Conservation (phyloP, 1,140 invertebrate species). For the Achroia grisella region DNA sequence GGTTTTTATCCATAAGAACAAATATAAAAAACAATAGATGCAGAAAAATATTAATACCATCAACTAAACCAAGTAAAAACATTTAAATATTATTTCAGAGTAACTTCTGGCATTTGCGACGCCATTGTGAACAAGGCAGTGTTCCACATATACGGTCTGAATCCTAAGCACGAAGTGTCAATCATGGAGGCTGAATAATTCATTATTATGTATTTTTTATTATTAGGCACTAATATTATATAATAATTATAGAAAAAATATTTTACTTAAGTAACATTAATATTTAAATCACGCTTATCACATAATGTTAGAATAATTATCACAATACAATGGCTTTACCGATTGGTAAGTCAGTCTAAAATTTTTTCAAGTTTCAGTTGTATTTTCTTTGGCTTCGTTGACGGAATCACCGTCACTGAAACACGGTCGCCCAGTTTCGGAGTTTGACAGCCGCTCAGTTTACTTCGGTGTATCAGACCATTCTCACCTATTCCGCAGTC, state of each 20-base stretch:
- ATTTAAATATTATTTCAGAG: constrained; percentile 35
- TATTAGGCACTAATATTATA: no score
- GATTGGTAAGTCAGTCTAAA: constrained; percentile 30
- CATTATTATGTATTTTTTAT: no score
- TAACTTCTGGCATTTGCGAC: constrained; percentile 62
- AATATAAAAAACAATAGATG: no score
- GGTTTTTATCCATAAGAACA: no score
- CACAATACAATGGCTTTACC: neutral
- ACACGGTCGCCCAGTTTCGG: constrained; percentile 83
- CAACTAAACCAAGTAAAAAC: no score
- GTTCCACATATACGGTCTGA: constrained; percentile 44
- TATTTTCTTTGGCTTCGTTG: constrained; percentile 51
- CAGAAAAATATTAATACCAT: no score
- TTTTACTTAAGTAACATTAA: neutral
- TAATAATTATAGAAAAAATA: no score
- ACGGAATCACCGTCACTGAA: constrained; percentile 49
- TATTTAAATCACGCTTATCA: no score
- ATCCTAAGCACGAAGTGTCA: constrained; percentile 31
- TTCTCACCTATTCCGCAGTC: constrained; percentile 88
- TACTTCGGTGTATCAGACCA: constrained; percentile 83
- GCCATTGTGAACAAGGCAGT: constrained; percentile 65
- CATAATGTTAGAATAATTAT: no score
- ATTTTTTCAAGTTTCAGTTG: constrained; percentile 54
- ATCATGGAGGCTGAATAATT: constrained; percentile 48
- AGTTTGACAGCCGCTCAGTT: constrained; percentile 73